These are phyloP conservation scores for Drosophila neocordata DNA, from an alignment of 1,140 invertebrate genomes.

Conservation along the genomic window DNA sequence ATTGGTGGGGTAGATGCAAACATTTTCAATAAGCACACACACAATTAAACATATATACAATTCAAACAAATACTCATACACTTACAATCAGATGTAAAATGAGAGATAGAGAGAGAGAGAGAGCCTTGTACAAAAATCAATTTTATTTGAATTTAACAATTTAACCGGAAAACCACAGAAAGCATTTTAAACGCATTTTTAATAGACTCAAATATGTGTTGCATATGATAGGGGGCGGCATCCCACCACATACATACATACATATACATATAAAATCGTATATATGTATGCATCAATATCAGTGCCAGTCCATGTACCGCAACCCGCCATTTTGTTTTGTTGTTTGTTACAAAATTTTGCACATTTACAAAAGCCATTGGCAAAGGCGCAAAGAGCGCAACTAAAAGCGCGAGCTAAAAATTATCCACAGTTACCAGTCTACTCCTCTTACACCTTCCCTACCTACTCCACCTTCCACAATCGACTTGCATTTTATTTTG, in stretches of 20 bases:
- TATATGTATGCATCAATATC: constrained; percentile 43
- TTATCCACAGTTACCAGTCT: background rate
- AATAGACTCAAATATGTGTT: constrained; percentile 83
- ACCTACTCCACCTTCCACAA: background rate
- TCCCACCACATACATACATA: no score
- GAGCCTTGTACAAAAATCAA: constrained; percentile 62
- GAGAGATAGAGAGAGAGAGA: background rate
- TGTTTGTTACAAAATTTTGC: constrained; percentile 74
- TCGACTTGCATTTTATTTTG: constrained; percentile 62
- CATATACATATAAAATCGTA: no score
- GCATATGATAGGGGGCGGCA: constrained; percentile 65
- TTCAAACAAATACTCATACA: background rate
- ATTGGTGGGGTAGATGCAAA: constrained; percentile 19
- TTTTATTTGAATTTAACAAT: constrained; percentile 82
- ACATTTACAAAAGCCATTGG: constrained; percentile 75
- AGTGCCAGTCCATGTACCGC: constrained; percentile 21
- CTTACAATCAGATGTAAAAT: background rate
- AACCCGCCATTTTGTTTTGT: constrained; percentile 66
- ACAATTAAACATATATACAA: background rate
- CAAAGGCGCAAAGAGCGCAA: constrained; percentile 24
- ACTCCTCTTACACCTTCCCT: background rate
- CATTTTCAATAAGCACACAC: constrained; percentile 44
- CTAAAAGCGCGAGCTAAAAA: constrained; percentile 67
- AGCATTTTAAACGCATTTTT: constrained; percentile 83
- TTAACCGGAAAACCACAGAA: constrained; percentile 82